Base-by-base conservation (phyloP, 2,797 vertebrate genomes). In the Microcaecilia unicolor region DNA sequence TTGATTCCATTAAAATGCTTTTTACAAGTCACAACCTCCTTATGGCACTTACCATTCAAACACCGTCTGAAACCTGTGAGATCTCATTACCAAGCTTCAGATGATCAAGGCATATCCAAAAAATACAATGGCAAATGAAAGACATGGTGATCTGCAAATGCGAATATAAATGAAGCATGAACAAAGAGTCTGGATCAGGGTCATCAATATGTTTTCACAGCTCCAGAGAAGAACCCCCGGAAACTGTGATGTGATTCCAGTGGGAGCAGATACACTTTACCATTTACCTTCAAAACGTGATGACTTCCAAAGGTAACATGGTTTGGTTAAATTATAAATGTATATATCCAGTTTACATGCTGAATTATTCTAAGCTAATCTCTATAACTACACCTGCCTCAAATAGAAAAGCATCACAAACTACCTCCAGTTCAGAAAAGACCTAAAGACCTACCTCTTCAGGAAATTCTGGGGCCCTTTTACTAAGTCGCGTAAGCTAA, bases 181-280 rank as follows among this genome's bases (percentile, higher is more conserved):
- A 7, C 16, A 26, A 48, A 24, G 6, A 22, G n/a, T 16, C 30
- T 10, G 28, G 19, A 36, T 3, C 10, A 10, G 6, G 3, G 15
- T 29, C 26, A 44, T 12, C 31, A 56, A 32, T 48, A 42, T 15
- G 29, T 48, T 51, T 32, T 28, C 39, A 18, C 46, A 38, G 44
- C 5, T 23, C 31, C 23, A 27, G n/a, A 31, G 19, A 9, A 2
- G 4, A 57, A 15, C 29, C 29, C 36, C 41, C 14, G 12, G n/a
- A n/a, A n/a, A 13, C 20, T 34, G 44, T 20, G 18, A 36, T 41
- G 35, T 26, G 25, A 26, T 42, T 18, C 13, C 8, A 4, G 5
- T 8, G 18, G 33, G 26, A 17, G 38, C 28, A 4, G 36, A 15
- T n/a, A 23, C 12, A 5, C 7, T 15, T 19, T 36, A 15, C 21